Evolutionary conservation across 2,888 invertebrate genomes (phyloP).

Genomic region (Cryptus viduatorius): DNA sequence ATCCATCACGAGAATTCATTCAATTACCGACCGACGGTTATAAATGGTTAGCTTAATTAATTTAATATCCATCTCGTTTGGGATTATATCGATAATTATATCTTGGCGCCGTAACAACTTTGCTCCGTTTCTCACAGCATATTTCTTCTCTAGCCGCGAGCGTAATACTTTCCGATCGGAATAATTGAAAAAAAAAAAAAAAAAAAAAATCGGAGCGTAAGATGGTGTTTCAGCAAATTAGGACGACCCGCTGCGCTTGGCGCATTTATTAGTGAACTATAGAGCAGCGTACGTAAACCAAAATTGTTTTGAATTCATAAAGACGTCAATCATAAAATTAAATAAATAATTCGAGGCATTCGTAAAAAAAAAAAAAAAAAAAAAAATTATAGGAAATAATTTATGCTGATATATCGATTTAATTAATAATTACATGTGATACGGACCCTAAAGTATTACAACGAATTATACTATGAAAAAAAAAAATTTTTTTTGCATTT

Average conservation of each 20-base stretch:
- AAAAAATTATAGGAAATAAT: no score
- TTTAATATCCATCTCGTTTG: slow-evolving; percentile 31
- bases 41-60: slow-evolving; percentile 53
- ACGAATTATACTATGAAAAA: background rate
- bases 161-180: background rate
- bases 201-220: background rate
- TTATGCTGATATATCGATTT: no score
- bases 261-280: no score
- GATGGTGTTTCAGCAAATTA: background rate
- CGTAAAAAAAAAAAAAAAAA: no score
- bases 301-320: no score
- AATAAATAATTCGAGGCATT: no score
- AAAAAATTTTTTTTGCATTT: background rate
- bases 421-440: no score
- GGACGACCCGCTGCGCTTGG: no score
- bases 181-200: slow-evolving; percentile 6
- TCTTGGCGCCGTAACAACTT: slow-evolving; percentile 52
- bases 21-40: slow-evolving; percentile 38
- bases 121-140: slow-evolving; percentile 54
- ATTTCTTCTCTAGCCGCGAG: background rate
- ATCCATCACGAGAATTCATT: slow-evolving; percentile 44
- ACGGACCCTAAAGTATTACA: background rate
- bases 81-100: slow-evolving; percentile 52
- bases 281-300: no score
- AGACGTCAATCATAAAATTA: no score